These are phyloP conservation scores for Brachirus orientalis DNA, from an alignment of 2,113 vertebrate species.

Conservation along the genomic window DNA sequence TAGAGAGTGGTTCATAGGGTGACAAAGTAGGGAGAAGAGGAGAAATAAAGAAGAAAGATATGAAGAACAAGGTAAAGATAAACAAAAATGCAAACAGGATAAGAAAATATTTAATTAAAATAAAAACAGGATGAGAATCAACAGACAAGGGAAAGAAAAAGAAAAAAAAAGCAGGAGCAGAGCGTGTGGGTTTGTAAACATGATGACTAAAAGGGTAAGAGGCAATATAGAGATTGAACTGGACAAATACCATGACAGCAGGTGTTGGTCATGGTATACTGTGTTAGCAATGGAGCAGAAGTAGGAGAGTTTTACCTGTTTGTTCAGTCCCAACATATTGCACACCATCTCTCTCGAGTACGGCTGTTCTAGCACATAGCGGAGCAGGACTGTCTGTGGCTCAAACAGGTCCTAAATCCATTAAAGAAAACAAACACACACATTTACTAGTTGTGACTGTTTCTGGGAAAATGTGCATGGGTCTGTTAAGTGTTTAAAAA, in stretches of 20 bases:
- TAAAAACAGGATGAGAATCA: no score
- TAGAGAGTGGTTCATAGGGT: not conserved
- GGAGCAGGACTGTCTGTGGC: conserved; percentile 95
- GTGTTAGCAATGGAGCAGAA: conserved; percentile 56
- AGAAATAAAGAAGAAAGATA: conserved; percentile 87
- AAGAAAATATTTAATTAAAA: no score
- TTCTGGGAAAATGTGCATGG: not conserved
- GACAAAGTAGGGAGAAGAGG: not conserved
- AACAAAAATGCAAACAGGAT: conserved; percentile 50
- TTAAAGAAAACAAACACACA: not conserved
- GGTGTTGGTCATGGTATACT: conserved; percentile 67
- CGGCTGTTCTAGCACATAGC: conserved; percentile 97
- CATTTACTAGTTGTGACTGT: not conserved
- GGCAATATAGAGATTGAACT: not conserved
- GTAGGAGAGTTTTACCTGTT: conserved; percentile 88
- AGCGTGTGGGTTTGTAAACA: not conserved
- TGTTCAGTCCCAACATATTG: conserved; percentile 99
- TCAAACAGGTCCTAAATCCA: conserved; percentile 94
- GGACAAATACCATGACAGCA: not conserved
- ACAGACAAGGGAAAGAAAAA: no score
- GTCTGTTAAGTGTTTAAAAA: no score
- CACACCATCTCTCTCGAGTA: conserved; percentile 99
- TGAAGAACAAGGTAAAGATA: conserved; percentile 71
- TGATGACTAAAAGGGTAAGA: not conserved
- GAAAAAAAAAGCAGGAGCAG: conserved; percentile 35